phyloP scores from a whole-genome alignment of 1,140 invertebrate species.

The Tetraneura akinire region DNA sequence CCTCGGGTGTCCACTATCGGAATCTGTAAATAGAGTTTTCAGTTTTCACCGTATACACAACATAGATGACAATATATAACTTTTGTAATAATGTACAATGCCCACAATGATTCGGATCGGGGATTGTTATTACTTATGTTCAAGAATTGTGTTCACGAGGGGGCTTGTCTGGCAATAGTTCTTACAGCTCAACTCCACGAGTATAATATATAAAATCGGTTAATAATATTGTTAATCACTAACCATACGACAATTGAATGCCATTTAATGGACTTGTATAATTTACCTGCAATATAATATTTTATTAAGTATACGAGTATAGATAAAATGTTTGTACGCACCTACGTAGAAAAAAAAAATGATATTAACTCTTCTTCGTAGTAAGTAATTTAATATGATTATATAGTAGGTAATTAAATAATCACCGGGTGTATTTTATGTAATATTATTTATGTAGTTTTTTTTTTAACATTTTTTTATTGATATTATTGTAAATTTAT shows the following conservation, averaged over 20 bases:
- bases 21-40: not conserved
- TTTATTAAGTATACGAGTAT: too few species aligned
- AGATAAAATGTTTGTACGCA: too few species aligned
- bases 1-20: not conserved
- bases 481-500: too few species aligned
- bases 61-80: not conserved
- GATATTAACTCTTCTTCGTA: too few species aligned
- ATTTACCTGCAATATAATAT: too few species aligned
- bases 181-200: not conserved
- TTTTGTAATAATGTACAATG: not conserved
- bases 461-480: too few species aligned
- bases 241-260: not conserved
- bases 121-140: not conserved
- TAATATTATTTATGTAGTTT: too few species aligned
- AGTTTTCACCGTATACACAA: not conserved
- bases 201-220: not conserved
- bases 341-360: too few species aligned
- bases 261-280: not conserved
- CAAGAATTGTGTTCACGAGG: not conserved
- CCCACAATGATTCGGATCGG: not conserved
- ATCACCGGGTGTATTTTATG: too few species aligned
- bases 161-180: too few species aligned
- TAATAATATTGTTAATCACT: slow-evolving; percentile 20
- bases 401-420: too few species aligned
- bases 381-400: too few species aligned